Conservation (phyloP, 2,113 vertebrate genomes). For the Cromileptes altivelis region DNA sequence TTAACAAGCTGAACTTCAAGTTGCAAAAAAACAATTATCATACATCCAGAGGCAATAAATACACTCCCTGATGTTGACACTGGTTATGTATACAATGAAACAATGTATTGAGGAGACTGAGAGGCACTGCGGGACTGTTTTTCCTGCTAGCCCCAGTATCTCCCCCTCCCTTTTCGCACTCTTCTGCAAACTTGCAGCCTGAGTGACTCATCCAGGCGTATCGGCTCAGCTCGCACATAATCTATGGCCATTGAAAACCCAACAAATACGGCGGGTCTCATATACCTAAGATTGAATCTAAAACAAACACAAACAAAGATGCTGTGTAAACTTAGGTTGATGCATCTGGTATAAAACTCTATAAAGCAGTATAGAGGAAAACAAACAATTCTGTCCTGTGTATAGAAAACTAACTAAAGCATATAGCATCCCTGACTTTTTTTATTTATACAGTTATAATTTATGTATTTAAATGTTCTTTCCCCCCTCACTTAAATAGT, state of each 20-base stretch:
- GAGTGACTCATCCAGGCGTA: constrained; percentile 87
- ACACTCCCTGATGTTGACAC: constrained; percentile 41
- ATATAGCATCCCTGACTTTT: not conserved
- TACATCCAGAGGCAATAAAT: constrained; percentile 13
- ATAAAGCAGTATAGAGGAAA: not conserved
- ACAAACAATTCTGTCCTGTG: not conserved
- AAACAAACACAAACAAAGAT: constrained; percentile 31
- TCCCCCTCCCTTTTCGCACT: constrained; percentile 72
- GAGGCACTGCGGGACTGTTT: constrained; percentile 74
- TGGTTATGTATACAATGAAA: constrained; percentile 42
- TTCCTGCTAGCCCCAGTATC: constrained; percentile 64
- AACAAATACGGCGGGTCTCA: constrained; percentile 50
- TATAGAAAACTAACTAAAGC: not conserved
- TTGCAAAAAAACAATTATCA: constrained; percentile 10
- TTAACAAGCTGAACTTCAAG: constrained; percentile 27
- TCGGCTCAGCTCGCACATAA: constrained; percentile 76
- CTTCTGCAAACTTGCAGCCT: constrained; percentile 86
- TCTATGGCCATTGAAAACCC: constrained; percentile 66
- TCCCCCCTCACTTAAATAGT: not conserved
- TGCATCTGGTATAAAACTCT: not conserved
- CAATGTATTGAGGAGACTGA: constrained; percentile 48
- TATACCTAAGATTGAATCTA: constrained; percentile 11
- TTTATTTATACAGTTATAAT: not conserved
- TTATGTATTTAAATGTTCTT: not conserved
- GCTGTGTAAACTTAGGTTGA: not conserved